phyloP scores from a whole-genome alignment of 2,888 invertebrate species.

The Tanypteryx hageni region DNA sequence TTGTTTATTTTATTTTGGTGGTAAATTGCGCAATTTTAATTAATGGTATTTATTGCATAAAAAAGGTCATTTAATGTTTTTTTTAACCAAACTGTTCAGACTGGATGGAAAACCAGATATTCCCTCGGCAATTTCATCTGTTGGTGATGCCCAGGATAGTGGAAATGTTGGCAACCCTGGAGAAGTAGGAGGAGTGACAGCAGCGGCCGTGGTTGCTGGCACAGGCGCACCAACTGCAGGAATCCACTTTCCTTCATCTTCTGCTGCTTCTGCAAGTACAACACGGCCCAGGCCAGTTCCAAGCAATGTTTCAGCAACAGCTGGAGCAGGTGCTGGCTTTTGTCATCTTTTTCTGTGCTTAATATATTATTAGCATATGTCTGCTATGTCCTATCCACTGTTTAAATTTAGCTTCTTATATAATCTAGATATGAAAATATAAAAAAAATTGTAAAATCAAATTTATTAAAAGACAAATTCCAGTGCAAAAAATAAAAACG shows the following conservation, averaged over 20 bases:
- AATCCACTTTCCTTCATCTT: slow-evolving; percentile 3
- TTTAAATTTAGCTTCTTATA: no score
- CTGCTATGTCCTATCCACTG: neutral
- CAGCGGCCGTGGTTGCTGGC: slow-evolving; percentile 62
- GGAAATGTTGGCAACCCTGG: slow-evolving; percentile 40
- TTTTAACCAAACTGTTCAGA: neutral
- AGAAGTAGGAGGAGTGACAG: slow-evolving; percentile 64
- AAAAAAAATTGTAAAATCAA: no score
- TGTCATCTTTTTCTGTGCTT: neutral
- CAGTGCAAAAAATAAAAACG: no score
- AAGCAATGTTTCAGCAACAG: slow-evolving; percentile 16
- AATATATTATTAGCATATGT: neutral
- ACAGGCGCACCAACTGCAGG: slow-evolving; percentile 10
- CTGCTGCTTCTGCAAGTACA: neutral
- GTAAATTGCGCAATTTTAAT: slow-evolving; percentile 48
- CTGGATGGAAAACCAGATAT: slow-evolving; percentile 46
- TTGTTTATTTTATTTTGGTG: slow-evolving; percentile 43
- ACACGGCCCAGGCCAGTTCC: slow-evolving; percentile 45
- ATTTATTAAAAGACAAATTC: no score
- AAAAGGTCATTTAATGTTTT: neutral
- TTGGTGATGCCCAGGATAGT: slow-evolving; percentile 43
- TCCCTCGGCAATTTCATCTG: slow-evolving; percentile 60
- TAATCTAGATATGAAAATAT: no score
- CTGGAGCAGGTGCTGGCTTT: slow-evolving; percentile 33
- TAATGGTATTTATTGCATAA: slow-evolving; percentile 66